These are phyloP conservation scores for Aleiodes alternator DNA, from an alignment of 2,888 invertebrate species.

Conservation along the genomic window DNA sequence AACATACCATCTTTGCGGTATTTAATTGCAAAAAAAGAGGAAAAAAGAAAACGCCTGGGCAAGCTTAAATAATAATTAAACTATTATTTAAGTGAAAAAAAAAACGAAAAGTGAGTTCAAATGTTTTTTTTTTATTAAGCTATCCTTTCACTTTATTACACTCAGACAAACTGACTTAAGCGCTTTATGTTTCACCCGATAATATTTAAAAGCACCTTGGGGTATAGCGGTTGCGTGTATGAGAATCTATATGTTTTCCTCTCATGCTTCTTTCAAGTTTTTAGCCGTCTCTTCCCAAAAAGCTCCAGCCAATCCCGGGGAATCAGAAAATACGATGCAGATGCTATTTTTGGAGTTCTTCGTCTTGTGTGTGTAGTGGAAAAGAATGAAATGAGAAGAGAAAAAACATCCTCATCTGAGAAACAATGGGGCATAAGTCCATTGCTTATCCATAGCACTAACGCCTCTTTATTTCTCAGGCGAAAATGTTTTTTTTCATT, in stretches of 20 bases:
- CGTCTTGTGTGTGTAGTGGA: slow-evolving; percentile 12
- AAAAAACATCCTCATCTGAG: neutral
- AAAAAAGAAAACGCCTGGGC: slow-evolving; percentile 21
- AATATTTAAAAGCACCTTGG: slow-evolving; percentile 67
- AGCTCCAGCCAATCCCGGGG: slow-evolving; percentile 65
- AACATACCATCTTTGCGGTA: slow-evolving; percentile 74
- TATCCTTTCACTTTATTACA: too few relatives aligned
- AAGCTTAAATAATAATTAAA: neutral
- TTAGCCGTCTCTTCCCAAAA: slow-evolving; percentile 54
- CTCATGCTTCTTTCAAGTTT: slow-evolving; percentile 50
- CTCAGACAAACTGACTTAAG: slow-evolving; percentile 57
- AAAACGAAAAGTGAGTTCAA: too few relatives aligned
- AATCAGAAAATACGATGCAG: slow-evolving; percentile 42
- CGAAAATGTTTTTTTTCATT: too few relatives aligned
- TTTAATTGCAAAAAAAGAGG: slow-evolving; percentile 20
- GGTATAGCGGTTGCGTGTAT: slow-evolving; percentile 72
- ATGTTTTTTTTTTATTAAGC: too few relatives aligned
- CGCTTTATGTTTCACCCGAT: slow-evolving; percentile 60
- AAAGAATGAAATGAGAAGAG: neutral
- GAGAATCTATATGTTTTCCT: slow-evolving; percentile 44
- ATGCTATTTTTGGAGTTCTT: slow-evolving; percentile 45
- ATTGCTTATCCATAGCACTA: too few relatives aligned
- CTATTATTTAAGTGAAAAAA: too few relatives aligned
- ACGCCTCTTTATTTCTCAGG: too few relatives aligned
- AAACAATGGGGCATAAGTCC: too few relatives aligned